Evolutionary conservation across 1,140 invertebrate genomes (phyloP), one percentile per base, ranked within the genome.

Genomic region (Drosophila teissieri): DNA sequence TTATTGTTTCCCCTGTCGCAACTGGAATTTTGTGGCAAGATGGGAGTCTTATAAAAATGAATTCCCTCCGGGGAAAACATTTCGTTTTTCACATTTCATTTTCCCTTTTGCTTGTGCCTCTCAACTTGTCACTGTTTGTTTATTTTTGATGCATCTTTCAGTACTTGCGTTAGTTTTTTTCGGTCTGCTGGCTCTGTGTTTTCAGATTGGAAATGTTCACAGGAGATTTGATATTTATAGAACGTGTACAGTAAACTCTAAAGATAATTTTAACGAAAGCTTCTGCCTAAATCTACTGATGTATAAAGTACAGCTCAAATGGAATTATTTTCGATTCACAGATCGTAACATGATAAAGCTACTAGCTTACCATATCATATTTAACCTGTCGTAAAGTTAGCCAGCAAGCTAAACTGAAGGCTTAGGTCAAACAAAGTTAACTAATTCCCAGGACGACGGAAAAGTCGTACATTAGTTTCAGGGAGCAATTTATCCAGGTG

Each of bases 1-100:
- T 77, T 79, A 86, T 86, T 79, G 78, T 81, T 83, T 78, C 65
- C 49, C 44, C 51, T 85, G 44, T 48, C 44, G 45, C 37, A 58
- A 58, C 39, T 48, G 52, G 45, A 56, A 74, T n/a, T 74, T 42
- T 53, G 52, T 62, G 72, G 36, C n/a, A 57, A 63, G 24, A 54
- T 44, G 39, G 36, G 51, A 64, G 64, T 56, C 36, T 40, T 76
- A 22, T 46, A 52, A 52, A 64, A 79, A 19, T 34, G 44, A 52
- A 54, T 22, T 45, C 4, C 51, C 44, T 19, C 1, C 4, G 37
- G 39, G 36, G 36, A 57, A 62, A 76, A 46, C 45, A 52, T 60
- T 40, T 70, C 52, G 22, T 44, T 48, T 60, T 39, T n/a, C 15
- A 42, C 61, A 19, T 19, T 19, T 19, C 52, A 19, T 44, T 77